phyloP scores from a whole-genome alignment of 2,113 vertebrate species.

The Gulo gulo region DNA sequence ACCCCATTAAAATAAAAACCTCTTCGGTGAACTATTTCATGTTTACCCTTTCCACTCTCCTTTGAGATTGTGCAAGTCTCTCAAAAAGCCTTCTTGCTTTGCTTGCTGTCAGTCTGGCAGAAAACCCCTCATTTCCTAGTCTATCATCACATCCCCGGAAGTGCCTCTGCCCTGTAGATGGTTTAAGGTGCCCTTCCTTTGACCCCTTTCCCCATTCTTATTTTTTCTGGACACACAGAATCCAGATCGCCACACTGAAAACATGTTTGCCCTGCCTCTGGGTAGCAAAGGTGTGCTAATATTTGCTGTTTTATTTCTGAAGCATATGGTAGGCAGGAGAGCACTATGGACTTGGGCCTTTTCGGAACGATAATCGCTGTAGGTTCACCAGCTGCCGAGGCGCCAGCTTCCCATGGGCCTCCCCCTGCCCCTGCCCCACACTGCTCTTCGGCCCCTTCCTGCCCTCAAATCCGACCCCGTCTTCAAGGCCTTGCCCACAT shows the following conservation, averaged over 20 bases:
- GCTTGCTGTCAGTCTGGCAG: neutral
- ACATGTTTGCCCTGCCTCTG: neutral
- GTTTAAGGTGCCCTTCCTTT: conserved; percentile 52
- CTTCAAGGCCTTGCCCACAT: neutral
- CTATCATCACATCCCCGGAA: conserved; percentile 51
- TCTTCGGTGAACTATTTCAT: conserved; percentile 38
- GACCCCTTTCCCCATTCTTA: conserved; percentile 28
- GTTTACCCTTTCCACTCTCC: conserved; percentile 1
- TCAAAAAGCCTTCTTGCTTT: conserved; percentile 39
- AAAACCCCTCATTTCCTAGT: conserved; percentile 63
- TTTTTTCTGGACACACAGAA: conserved; percentile 21
- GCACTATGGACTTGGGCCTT: neutral
- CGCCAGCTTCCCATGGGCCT: neutral
- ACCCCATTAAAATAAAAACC: conserved; percentile 35
- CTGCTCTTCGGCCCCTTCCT: neutral
- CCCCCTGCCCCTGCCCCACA: neutral
- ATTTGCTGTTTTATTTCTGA: conserved; percentile 36
- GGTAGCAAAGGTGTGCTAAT: neutral
- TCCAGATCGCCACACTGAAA: neutral
- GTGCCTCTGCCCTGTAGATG: conserved; percentile 35
- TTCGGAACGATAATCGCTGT: neutral
- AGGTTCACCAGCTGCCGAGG: neutral
- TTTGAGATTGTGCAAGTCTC: conserved; percentile 42
- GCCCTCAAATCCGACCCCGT: neutral
- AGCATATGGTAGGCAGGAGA: neutral